phyloP scores from a whole-genome alignment of 2,113 vertebrate species.

The Myiozetetes cayanensis region DNA sequence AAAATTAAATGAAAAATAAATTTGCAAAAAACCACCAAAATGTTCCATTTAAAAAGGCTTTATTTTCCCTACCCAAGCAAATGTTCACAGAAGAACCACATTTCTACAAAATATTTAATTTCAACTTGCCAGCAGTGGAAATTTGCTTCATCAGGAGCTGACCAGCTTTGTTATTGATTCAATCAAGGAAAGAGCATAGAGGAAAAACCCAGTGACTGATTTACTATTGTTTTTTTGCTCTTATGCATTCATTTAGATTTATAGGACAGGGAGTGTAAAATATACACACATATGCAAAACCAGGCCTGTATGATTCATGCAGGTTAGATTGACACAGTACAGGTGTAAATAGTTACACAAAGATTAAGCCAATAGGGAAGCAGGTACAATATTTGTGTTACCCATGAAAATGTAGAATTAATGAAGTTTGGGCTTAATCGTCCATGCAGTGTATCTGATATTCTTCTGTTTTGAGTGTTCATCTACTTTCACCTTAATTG shows the following conservation, averaged over 20 bases:
- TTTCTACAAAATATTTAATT: neutral
- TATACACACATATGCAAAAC: neutral
- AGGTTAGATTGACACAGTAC: neutral
- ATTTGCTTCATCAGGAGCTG: neutral
- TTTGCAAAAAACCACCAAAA: neutral
- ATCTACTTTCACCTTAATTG: neutral
- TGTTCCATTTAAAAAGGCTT: neutral
- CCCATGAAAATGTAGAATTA: neutral
- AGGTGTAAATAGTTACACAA: neutral
- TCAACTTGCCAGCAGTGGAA: neutral
- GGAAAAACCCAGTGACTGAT: neutral
- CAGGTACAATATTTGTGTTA: neutral
- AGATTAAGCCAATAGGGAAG: neutral
- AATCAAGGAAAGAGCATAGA: neutral
- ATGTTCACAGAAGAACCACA: neutral
- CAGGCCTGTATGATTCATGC: neutral
- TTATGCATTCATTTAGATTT: neutral
- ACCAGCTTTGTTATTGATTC: neutral
- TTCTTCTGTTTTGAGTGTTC: neutral
- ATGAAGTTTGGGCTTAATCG: constrained; percentile 23
- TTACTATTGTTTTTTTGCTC: neutral
- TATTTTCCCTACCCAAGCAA: neutral
- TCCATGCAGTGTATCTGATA: neutral
- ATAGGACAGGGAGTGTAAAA: neutral
- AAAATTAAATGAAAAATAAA: neutral